Conservation (phyloP, 1,140 invertebrate genomes). For the Hycleus phaleratus region DNA sequence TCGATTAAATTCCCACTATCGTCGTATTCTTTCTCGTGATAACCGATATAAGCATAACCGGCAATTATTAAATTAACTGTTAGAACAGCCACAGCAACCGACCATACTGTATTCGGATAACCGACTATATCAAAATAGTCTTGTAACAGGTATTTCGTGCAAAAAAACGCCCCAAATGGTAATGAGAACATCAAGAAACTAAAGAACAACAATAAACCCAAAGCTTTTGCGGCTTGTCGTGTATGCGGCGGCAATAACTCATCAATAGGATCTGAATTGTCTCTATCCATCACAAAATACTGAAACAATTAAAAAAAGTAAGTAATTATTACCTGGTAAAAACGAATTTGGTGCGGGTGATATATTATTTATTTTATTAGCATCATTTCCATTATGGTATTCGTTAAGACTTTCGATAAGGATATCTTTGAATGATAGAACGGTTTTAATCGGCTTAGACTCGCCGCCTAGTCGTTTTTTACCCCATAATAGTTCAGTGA, state of each 20-base stretch:
- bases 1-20: conserved; percentile 46
- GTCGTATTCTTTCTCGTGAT: conserved; percentile 59
- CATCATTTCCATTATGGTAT: conserved; percentile 3
- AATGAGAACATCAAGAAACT: conserved; percentile 76
- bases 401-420: conserved; percentile 41
- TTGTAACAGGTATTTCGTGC: conserved; percentile 51
- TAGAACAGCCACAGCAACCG: conserved; percentile 65
- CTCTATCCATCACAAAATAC: conserved; percentile 3
- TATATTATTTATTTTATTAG: conserved; percentile 42
- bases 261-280: background rate
- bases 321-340: too few species aligned
- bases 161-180: conserved; percentile 69
- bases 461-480: conserved; percentile 58
- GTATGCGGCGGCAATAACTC: conserved; percentile 43
- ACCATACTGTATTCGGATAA: conserved; percentile 60
- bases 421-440: conserved; percentile 56
- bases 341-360: too few species aligned
- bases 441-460: conserved; percentile 60
- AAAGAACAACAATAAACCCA: conserved; percentile 63
- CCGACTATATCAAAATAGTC: conserved; percentile 53
- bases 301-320: too few species aligned
- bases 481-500: conserved; percentile 77
- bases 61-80: conserved; percentile 71
- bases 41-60: conserved; percentile 69
- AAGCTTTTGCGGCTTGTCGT: conserved; percentile 43